Base-by-base conservation (phyloP, 2,888 invertebrate species). In the Ormyrus labotus region DNA sequence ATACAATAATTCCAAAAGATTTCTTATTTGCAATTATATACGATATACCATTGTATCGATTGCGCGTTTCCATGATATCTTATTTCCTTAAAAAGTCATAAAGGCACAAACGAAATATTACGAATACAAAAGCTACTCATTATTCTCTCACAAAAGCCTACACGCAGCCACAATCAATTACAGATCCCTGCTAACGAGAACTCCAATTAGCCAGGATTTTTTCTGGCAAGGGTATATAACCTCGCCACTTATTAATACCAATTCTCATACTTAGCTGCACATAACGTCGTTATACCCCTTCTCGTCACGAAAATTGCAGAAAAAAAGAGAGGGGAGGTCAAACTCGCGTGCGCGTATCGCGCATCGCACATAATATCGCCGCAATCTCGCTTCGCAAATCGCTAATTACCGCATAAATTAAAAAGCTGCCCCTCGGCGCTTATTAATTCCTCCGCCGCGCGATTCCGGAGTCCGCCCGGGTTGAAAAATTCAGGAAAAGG, bases 231-330 rank as follows among this genome's bases (percentile, higher is more conserved):
- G 61, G 48, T 64, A 13, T 64, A 74, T 2, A 19, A 19, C 19
- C 19, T 70, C 58, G 6, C 47, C n/a, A 47, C 45, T 76, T 67
- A 76, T 76, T 80, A 80, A 71, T 75, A 76, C 72, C 71, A 80
- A 80, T 50, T 58, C 69, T 64, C 53, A 13, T 58, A 70, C 58
- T 79, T 64, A 74, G 61, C 7, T 34, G 48, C n/a, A 70, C 13
- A 64, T 50, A 19, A 19, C 19, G 19, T 19, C 45, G 10, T 47
- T 68, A 73, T 68, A 73, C 45, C 65, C 50, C 57, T 80, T 80
- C 19, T 19, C 80, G 76, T 80, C 71, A 71, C 67, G 68, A 67
- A 80, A 76, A 76, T 80, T 61, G 13, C 58, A 8, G 5, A 6
- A 47, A 58, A 58, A 67, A 67, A 34, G 4, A 50, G 6, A 57